A percentile compares a stretch with the other conserved stretches of the same genome.
Conservation (phyloP, 2,888 invertebrate species). For the Cataglyphis rosenhaueri region DNA sequence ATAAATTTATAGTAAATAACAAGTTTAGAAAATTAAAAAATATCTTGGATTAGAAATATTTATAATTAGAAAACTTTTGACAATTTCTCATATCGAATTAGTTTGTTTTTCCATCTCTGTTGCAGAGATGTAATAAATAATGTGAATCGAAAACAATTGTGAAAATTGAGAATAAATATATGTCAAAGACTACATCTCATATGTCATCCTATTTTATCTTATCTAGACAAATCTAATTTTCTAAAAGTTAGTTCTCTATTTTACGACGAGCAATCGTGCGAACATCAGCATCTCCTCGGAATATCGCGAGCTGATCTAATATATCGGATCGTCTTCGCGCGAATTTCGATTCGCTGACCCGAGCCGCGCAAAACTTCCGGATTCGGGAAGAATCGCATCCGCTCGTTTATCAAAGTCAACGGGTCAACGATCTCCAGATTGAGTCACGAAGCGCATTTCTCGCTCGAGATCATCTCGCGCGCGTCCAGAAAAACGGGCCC, state of each 20-base stretch:
- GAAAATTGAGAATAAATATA: background rate
- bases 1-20: background rate
- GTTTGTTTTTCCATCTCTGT: background rate
- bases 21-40: background rate
- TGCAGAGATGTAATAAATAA: background rate
- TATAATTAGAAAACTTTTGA: background rate
- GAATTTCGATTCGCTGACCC: conserved; percentile 7
- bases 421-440: conserved; percentile 71
- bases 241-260: background rate
- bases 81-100: background rate
- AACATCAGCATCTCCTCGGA: conserved; percentile 22
- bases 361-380: background rate
- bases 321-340: conserved; percentile 12
- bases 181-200: background rate
- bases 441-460: conserved; percentile 70
- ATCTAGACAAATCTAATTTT: conserved; percentile 14
- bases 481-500: conserved; percentile 43
- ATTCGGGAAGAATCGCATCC: conserved; percentile 45
- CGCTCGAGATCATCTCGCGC: conserved; percentile 37
- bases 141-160: background rate
- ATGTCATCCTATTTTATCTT: background rate
- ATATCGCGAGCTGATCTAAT: conserved; percentile 7
- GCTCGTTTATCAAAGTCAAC: conserved; percentile 75
- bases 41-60: too few species aligned
- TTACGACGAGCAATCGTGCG: background rate